Evolutionary conservation across 2,888 invertebrate species (phyloP), one percentile per base, ranked within the genome.

Genomic region (Cordilura impudica): DNA sequence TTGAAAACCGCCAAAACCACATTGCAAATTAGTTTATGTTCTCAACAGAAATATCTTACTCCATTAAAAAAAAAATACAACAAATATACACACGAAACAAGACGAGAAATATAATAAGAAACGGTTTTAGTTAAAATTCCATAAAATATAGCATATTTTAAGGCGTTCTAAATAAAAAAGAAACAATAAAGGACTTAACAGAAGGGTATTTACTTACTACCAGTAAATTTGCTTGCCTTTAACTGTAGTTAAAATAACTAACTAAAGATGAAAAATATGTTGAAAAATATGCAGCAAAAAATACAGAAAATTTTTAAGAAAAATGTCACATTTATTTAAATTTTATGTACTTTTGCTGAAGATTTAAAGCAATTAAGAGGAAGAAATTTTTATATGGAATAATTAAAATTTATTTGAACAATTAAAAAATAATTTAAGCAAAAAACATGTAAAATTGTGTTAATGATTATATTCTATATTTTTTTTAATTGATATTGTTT

Each of bases 1-100:
- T 56, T 61, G 69, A 63, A 77, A 77, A 78, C 81, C 79, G 61
- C 75, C 69, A 81, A 82, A 83, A 82, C 84, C 85, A 81, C 84
- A 84, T 82, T 82, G 82, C 83, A 85, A 85, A 85, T 85, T 85
- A 84, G 84, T 85, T 85, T 83, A 83, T 82, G 82, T 71, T 72
- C 49, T 66, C 21, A 74, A 70, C 65, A 81, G 58, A 35, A 69
- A 69, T 67, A 58, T 35, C 16, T 23, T 23, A 54, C 66, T 70
- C 54, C 65, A 65, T 49, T 29, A 66, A 47, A 60, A 60, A 39
- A 43, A 51, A 43, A 18, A 16, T 2, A 51, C 4, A 21, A 35
- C 18, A 1, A 31, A 63, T n/a, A 61, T 8, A 71, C n/a, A 16
- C 26, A 21, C 10, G 31, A 21, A 18, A 21, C 39, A 78, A 67